These are phyloP conservation scores for Chloromyia formosa DNA, from an alignment of 2,888 invertebrate genomes.

Conservation along the genomic window DNA sequence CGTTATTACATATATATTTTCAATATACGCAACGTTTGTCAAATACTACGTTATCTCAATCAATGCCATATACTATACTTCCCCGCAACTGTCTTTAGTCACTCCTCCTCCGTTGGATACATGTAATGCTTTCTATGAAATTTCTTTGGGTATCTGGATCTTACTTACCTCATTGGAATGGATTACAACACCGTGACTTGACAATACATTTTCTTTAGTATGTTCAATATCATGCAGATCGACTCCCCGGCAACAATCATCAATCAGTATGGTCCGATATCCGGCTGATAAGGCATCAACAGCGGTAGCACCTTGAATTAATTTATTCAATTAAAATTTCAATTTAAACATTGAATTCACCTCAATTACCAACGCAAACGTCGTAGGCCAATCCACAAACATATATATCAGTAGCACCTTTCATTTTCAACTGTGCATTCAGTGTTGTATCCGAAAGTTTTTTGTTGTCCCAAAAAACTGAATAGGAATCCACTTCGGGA, in stretches of 20 bases:
- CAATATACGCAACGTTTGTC: too few relatives aligned
- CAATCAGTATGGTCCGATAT: constrained; percentile 86
- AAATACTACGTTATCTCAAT: too few relatives aligned
- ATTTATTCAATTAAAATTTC: constrained; percentile 1
- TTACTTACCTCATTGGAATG: constrained; percentile 74
- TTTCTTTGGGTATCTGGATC: too few relatives aligned
- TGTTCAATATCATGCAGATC: constrained; percentile 84
- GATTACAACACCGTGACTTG: constrained; percentile 82
- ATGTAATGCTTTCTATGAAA: too few relatives aligned
- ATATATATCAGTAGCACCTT: constrained; percentile 89
- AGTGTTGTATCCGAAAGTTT: constrained; percentile 88
- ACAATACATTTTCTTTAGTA: constrained; percentile 79
- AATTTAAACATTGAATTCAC: constrained; percentile 11
- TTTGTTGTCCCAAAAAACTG: constrained; percentile 98
- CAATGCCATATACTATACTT: too few relatives aligned
- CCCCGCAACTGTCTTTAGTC: too few relatives aligned
- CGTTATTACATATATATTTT: too few relatives aligned
- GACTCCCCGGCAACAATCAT: constrained; percentile 92
- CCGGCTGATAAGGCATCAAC: constrained; percentile 90
- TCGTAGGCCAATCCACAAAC: constrained; percentile 96
- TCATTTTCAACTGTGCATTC: constrained; percentile 79
- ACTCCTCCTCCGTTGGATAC: too few relatives aligned
- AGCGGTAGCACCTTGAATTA: constrained; percentile 78
- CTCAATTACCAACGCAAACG: constrained; percentile 83
- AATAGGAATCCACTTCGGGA: constrained; percentile 96